Evolutionary conservation across 53 echinoderm and acorn worm genomes (phyloP), one percentile per base, ranked within the genome.

Genomic region (Henricia sp.): DNA sequence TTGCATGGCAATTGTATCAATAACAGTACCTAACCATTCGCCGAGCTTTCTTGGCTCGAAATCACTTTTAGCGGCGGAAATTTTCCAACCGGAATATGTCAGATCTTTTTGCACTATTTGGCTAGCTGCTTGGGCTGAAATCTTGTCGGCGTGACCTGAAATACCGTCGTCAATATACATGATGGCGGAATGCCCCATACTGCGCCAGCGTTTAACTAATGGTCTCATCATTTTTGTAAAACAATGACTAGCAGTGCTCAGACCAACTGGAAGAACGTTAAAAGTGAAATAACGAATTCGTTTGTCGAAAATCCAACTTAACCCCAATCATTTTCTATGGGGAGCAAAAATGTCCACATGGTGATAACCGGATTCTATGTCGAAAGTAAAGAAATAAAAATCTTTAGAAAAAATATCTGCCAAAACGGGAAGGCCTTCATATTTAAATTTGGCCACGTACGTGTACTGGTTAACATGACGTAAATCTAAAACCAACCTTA

Each of bases 1-100:
- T 64, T 86, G 33, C 86, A 86, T 86, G n/a, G 74, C 32, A 64
- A 86, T 28, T 19, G 75, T 65, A 75, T 86, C 54, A 13, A 85
- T 44, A 59, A 85, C 8, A 44, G 74, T 67, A 23, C 73, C 85
- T 55, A 84, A 52, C 84, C 84, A 84, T 37, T 34, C 57, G 3
- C 84, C 84, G 1, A n/a, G 56, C 24, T 84, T 70, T 40, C 19
- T 34, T 4, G 70, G 84, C n/a, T 11, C 37, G 19, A 84, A 84
- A 70, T 84, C 84, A 38, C 85, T 85, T 56, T 85, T 85, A 16
- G 71, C 39, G 19, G 4, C 32, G 21, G 10, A 35, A 4, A 84
- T 70, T 70, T 84, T 84, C 14, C 54, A 52, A 38, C 84, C 84
- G 4, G 84, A 70, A 17, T 35, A n/a, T 17, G 70, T 55, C 19